A percentile compares a stretch with the other conserved stretches of the same genome.
Conservation (phyloP, 1,140 invertebrate genomes). For the Cydia amplana region DNA sequence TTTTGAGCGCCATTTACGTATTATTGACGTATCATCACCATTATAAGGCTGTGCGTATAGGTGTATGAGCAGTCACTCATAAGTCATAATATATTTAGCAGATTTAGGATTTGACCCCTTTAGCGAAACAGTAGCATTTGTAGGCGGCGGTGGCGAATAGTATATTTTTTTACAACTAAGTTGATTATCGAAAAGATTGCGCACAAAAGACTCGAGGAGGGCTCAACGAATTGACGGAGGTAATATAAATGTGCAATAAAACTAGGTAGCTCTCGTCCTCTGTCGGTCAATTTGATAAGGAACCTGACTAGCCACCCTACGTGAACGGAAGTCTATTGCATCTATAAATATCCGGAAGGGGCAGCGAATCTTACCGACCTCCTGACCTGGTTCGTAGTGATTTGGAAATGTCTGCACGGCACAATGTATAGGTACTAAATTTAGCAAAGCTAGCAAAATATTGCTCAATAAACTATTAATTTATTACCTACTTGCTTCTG, state of each 20-base stretch:
- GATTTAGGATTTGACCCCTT: no score
- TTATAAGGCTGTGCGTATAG: no score
- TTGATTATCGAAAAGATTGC: not conserved
- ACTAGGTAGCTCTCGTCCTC: conserved; percentile 23
- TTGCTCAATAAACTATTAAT: not conserved
- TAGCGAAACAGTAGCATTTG: no score
- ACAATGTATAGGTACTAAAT: not conserved
- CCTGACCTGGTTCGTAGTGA: conserved; percentile 19
- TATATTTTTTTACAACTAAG: no score
- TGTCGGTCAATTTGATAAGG: conserved; percentile 28
- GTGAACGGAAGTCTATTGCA: conserved; percentile 28
- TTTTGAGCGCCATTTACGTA: no score
- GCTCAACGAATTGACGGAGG: not conserved
- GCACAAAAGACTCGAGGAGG: not conserved
- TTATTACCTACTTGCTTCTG: no score
- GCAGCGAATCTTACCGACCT: conserved; percentile 26
- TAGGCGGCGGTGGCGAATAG: no score
- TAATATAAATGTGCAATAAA: conserved; percentile 22
- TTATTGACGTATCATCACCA: no score
- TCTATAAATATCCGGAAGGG: conserved; percentile 29
- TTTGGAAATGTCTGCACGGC: not conserved
- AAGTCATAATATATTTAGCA: no score
- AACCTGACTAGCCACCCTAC: conserved; percentile 23
- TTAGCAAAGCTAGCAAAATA: not conserved
- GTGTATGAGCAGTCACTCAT: no score